Conservation (phyloP, 2,888 invertebrate genomes). For the Nezara viridula region DNA sequence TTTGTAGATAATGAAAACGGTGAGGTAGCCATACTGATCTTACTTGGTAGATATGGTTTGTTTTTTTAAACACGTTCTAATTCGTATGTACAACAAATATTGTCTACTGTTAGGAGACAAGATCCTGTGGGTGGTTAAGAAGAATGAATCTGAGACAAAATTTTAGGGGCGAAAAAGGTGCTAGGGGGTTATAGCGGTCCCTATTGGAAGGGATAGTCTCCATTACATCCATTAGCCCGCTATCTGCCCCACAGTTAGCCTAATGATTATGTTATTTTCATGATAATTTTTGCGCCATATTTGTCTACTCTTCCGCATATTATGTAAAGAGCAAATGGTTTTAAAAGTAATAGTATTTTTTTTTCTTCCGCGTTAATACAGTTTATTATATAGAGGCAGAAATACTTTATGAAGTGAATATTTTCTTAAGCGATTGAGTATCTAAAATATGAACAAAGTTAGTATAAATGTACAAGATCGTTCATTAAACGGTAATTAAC, state of each 20-base stretch:
- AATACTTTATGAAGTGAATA: too few relatives aligned
- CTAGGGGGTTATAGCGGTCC: slow-evolving; percentile 10
- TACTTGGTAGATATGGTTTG: too few relatives aligned
- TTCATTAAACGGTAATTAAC: too few relatives aligned
- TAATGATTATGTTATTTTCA: slow-evolving; percentile 19
- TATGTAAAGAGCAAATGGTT: neutral
- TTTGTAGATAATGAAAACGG: too few relatives aligned
- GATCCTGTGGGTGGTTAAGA: neutral
- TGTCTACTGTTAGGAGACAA: neutral
- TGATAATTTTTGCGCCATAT: neutral
- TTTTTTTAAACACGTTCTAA: neutral
- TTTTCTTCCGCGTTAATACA: neutral
- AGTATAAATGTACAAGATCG: too few relatives aligned
- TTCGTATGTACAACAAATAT: neutral
- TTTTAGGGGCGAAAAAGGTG: slow-evolving; percentile 22
- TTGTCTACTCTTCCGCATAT: neutral
- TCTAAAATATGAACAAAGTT: too few relatives aligned
- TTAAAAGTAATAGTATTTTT: too few relatives aligned
- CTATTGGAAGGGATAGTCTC: neutral
- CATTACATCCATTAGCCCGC: neutral
- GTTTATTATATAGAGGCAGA: too few relatives aligned
- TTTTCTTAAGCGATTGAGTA: too few relatives aligned
- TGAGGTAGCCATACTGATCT: too few relatives aligned
- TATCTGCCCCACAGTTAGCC: neutral
- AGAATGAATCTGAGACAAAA: neutral